Conservation (phyloP, 2,888 invertebrate genomes). For the Perizoma flavofasciatum region DNA sequence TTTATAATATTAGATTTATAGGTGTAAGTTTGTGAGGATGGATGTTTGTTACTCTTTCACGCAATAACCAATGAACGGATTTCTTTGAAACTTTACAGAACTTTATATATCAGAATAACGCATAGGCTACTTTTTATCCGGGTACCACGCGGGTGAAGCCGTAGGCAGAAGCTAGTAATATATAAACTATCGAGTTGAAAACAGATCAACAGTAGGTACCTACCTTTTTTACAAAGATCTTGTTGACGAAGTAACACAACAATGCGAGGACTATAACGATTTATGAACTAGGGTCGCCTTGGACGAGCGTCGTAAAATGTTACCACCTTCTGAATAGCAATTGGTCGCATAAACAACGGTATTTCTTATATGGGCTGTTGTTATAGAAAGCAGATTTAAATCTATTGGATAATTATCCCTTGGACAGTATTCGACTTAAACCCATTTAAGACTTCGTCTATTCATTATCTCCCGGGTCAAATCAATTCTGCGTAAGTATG, state of each 20-base stretch:
- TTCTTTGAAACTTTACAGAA: too few species aligned
- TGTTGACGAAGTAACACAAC: slow-evolving; percentile 19
- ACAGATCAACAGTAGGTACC: background rate
- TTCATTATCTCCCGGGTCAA: background rate
- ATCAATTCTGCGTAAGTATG: too few species aligned
- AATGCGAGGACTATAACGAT: slow-evolving; percentile 28
- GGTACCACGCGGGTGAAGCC: too few species aligned
- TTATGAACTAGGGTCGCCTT: slow-evolving; percentile 52
- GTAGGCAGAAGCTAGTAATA: too few species aligned
- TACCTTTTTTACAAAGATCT: slow-evolving; percentile 12
- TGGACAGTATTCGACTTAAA: background rate
- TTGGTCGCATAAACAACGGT: slow-evolving; percentile 30
- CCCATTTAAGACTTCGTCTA: background rate
- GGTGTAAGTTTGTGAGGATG: too few species aligned
- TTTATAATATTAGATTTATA: too few species aligned
- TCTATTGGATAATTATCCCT: background rate
- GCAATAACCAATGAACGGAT: too few species aligned
- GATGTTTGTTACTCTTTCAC: too few species aligned
- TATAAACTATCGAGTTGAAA: too few species aligned
- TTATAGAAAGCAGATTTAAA: slow-evolving; percentile 22
- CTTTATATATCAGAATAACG: too few species aligned
- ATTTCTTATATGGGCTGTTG: slow-evolving; percentile 17
- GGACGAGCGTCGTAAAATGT: slow-evolving; percentile 60
- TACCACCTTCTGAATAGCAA: slow-evolving; percentile 51
- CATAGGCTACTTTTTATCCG: too few species aligned